Conservation (phyloP, 2,113 vertebrate genomes). For the Oplegnathus fasciatus region DNA sequence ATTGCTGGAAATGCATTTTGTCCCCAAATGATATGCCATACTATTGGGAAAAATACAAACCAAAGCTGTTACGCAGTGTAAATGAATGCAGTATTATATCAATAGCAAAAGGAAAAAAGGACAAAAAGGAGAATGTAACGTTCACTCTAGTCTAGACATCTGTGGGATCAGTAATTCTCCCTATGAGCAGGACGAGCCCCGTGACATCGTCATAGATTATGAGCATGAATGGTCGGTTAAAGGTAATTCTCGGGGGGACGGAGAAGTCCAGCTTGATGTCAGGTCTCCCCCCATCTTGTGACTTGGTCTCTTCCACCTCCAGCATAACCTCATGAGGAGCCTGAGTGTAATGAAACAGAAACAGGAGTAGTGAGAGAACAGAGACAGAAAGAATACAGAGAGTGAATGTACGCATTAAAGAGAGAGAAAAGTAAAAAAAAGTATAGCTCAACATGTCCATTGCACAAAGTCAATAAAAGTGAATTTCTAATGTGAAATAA, state of each 20-base stretch:
- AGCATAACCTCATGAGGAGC: conserved; percentile 78
- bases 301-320: conserved; percentile 80
- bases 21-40: neutral
- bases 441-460: neutral
- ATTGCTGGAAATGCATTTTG: neutral
- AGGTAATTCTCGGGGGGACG: conserved; percentile 44
- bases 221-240: conserved; percentile 79
- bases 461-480: neutral
- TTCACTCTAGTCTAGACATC: conserved; percentile 3
- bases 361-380: neutral
- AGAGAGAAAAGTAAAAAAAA: neutral
- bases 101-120: neutral
- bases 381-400: neutral
- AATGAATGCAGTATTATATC: neutral
- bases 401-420: neutral
- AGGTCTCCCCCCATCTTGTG: conserved; percentile 61
- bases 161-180: conserved; percentile 75
- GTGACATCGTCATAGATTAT: conserved; percentile 75
- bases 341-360: conserved; percentile 49
- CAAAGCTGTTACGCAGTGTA: neutral
- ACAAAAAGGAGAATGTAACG: neutral
- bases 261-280: neutral
- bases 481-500: conserved; percentile 1
- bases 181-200: conserved; percentile 80
- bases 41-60: neutral